Percentiles rank a stretch among this genome's conserved stretches.
phyloP scores from a whole-genome alignment of 2,888 invertebrate species.

The Argyra leucocephala region DNA sequence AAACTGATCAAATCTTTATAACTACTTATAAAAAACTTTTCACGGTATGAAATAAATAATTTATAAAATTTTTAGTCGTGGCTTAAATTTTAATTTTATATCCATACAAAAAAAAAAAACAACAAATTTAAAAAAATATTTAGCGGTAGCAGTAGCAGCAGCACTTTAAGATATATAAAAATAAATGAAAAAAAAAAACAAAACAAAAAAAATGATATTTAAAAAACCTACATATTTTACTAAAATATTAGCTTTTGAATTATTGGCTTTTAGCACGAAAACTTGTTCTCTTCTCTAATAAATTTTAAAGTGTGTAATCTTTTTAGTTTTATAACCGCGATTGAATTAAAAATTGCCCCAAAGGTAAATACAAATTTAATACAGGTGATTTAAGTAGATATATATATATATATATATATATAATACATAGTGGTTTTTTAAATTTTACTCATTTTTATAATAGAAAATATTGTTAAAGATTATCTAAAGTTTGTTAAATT shows the following conservation, averaged over 20 bases:
- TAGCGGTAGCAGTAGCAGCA: too few species aligned
- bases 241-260: neutral
- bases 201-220: neutral
- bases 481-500: neutral
- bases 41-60: too few species aligned
- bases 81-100: too few species aligned
- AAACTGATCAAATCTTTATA: too few species aligned
- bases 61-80: too few species aligned
- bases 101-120: too few species aligned
- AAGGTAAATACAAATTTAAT: neutral
- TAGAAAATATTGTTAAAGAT: neutral
- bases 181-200: neutral
- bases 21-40: too few species aligned
- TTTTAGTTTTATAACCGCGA: neutral
- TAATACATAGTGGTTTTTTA: neutral
- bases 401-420: neutral
- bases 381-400: neutral
- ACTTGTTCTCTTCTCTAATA: neutral
- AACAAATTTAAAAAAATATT: too few species aligned
- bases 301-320: neutral
- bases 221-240: constrained; percentile 3
- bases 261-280: neutral
- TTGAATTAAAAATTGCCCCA: constrained; percentile 3
- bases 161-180: too few species aligned
- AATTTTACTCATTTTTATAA: neutral